Evolutionary conservation across 2,888 invertebrate species (phyloP).

Genomic region (Drosophila atripex): DNA sequence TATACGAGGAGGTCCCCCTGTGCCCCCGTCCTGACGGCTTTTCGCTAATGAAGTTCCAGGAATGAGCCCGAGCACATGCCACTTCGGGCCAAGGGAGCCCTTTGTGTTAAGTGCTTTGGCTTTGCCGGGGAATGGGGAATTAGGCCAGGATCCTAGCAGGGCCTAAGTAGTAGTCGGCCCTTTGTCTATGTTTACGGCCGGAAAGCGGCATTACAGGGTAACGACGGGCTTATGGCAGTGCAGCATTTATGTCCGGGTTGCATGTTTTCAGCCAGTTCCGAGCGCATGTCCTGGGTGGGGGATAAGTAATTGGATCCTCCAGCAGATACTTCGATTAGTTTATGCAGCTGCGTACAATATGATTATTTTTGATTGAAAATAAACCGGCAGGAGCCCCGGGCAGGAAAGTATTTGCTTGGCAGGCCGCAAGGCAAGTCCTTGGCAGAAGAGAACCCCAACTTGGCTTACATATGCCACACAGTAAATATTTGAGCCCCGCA

Average conservation of each 20-base stretch:
- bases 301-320: conserved; percentile 42
- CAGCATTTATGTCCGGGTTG: conserved; percentile 37
- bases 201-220: conserved; percentile 50
- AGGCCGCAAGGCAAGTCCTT: conserved; percentile 31
- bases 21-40: conserved; percentile 13
- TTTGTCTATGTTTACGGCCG: conserved; percentile 23
- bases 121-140: conserved; percentile 36
- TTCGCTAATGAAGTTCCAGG: conserved; percentile 37
- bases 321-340: background rate
- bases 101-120: conserved; percentile 36
- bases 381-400: background rate
- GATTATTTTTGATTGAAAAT: conserved; percentile 15
- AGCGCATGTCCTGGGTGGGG: conserved; percentile 2
- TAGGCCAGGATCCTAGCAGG: conserved; percentile 19
- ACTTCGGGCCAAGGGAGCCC: conserved; percentile 11
- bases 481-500: conserved; percentile 38
- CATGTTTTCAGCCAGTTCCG: conserved; percentile 36
- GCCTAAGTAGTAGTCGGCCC: conserved; percentile 32
- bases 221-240: conserved; percentile 49
- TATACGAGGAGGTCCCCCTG: conserved; percentile 1
- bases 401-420: conserved; percentile 42
- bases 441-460: conserved; percentile 14
- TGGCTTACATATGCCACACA: conserved; percentile 42
- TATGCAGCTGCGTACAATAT: conserved; percentile 4
- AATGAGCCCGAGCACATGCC: conserved; percentile 40